Base-by-base conservation (phyloP, 2,888 invertebrate species). In the Lottia gigantea region DNA sequence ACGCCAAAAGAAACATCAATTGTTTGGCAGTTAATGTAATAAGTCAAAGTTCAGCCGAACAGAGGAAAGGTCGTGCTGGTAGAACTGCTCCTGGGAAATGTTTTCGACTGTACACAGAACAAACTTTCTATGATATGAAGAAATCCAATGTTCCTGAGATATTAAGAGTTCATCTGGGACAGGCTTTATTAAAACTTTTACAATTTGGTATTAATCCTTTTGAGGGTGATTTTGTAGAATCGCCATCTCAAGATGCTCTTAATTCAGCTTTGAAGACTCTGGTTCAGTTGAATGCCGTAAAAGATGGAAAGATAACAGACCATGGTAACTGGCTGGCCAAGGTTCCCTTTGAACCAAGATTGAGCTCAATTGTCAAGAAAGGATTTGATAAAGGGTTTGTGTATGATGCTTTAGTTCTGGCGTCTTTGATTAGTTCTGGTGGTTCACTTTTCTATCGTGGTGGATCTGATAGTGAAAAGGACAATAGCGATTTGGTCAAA, bases 61-160 rank as follows among this genome's bases (percentile, higher is more conserved):
- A 89, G 74, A 80, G 89, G 8, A 87, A 86, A 76, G 89, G 89
- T 8, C 77, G 89, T 70, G 89, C 89, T 15, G 89, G 89, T 16
- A 77, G 89, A 70, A 87, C 85, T 8, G 80, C 81, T 19, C 73
- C 82, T 8, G 89, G 89, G 0, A 82, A 79, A 70, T 89, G 88
- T 74, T 88, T 80, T 76, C 78, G 88, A 45, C 78, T 89, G 14
- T 89, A 86, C 74, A 82, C 81, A 11, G 77, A 85, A 66, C 76
- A 77, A n/a, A 80, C 82, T 19, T 89, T 80, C 74, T 68, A 80
- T 11, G 69, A 74, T 6, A 86, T 89, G 86, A 75, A 76, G 4
- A 72, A 74, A 46, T 75, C 64, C 40, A 76, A 82, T 23, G 74
- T 78, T 40, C 88, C 89, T 46, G 89, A 89, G 76, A 88, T 89